A percentile compares a stretch with the other conserved stretches of the same genome.
Conservation (phyloP, 2,113 vertebrate species). For the Onychorhynchus coronatus region DNA sequence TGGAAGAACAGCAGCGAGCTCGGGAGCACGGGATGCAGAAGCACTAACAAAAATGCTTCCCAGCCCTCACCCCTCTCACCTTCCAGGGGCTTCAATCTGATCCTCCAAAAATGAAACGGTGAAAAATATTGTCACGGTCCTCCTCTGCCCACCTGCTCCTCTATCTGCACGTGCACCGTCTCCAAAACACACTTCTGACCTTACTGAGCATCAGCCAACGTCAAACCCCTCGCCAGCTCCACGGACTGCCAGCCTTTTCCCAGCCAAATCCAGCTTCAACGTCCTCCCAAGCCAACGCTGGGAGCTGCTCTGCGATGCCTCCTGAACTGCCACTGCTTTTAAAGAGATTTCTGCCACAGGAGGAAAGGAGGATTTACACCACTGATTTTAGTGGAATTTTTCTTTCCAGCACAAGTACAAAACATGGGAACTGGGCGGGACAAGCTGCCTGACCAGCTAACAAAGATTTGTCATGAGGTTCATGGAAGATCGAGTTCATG, state of each 20-base stretch:
- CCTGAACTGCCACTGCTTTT: background rate
- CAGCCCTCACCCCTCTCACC: background rate
- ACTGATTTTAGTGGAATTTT: background rate
- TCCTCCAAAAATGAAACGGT: background rate
- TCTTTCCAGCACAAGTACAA: background rate
- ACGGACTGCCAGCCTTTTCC: background rate
- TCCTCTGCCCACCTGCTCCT: background rate
- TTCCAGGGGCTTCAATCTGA: background rate
- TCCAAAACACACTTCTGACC: background rate
- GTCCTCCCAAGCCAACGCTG: rapidly evolving
- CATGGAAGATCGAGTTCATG: constrained; percentile 27
- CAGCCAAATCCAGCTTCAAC: background rate
- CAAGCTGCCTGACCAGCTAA: constrained; percentile 39
- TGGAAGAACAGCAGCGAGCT: background rate
- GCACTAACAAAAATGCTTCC: background rate
- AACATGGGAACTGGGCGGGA: background rate
- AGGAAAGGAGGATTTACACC: background rate
- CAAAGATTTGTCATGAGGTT: constrained; percentile 58
- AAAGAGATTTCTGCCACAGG: background rate
- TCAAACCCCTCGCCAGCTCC: background rate
- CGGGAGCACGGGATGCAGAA: background rate
- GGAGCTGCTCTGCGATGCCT: background rate
- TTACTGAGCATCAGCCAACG: background rate
- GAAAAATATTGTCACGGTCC: background rate
- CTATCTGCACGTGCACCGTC: background rate